These are phyloP conservation scores for Siniperca undulata DNA, from an alignment of 2,797 vertebrate species.

Conservation along the genomic window DNA sequence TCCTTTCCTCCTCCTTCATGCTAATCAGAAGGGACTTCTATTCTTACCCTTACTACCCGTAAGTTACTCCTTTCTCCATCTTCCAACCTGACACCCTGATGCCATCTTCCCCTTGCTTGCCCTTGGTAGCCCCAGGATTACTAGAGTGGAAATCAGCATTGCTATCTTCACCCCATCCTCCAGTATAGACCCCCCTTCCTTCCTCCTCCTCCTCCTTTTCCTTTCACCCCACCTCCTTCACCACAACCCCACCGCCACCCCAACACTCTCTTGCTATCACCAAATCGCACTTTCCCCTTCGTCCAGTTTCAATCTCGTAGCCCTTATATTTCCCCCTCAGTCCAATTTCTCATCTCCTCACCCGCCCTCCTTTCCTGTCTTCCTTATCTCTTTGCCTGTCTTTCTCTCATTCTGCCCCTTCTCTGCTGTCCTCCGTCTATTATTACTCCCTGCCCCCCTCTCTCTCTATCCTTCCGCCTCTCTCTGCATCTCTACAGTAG, in stretches of 20 bases:
- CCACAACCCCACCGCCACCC: slow-evolving; percentile 16
- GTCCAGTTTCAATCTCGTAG: slow-evolving; percentile 67
- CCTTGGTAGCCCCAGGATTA: slow-evolving; percentile 64
- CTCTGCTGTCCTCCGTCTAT: slow-evolving; percentile 47
- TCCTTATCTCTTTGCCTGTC: slow-evolving; percentile 61
- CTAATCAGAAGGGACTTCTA: slow-evolving; percentile 96
- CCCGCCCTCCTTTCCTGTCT: slow-evolving; percentile 46
- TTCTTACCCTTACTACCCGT: slow-evolving; percentile 97
- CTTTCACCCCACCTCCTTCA: slow-evolving; percentile 13
- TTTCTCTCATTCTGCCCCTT: slow-evolving; percentile 56
- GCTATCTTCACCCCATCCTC: slow-evolving; percentile 52
- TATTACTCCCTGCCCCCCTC: slow-evolving; percentile 37
- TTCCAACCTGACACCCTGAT: slow-evolving; percentile 33
- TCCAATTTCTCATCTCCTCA: slow-evolving; percentile 72
- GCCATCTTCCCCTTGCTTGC: slow-evolving; percentile 60
- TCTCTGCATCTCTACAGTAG: slow-evolving; percentile 75
- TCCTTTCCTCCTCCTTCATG: slow-evolving; percentile 80
- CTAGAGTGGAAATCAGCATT: slow-evolving; percentile 64
- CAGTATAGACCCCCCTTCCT: slow-evolving; percentile 6
- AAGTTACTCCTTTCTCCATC: slow-evolving; percentile 85
- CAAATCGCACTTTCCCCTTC: slow-evolving; percentile 55
- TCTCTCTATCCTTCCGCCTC: slow-evolving; percentile 20
- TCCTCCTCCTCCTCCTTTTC: slow-evolving; percentile 7
- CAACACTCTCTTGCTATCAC: slow-evolving; percentile 55
- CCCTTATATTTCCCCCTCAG: slow-evolving; percentile 53